Base-by-base conservation (phyloP, 35 echinoderm and acorn worm species). In the Apostichopus japonicus region DNA sequence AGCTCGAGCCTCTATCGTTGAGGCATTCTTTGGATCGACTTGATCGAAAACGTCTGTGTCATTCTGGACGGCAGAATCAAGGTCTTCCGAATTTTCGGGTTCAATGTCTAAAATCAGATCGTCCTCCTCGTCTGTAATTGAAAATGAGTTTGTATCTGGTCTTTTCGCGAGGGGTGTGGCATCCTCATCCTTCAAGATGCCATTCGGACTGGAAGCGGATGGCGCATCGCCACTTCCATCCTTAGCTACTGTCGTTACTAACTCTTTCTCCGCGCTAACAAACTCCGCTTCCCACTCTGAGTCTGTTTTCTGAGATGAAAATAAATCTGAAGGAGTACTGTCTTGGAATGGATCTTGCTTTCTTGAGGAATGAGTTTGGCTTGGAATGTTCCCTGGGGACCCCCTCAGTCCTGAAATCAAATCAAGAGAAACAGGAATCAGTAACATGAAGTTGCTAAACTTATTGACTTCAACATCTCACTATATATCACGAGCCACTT, bases 261-360 rank as follows among this genome's bases (percentile, higher is more conserved):
- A 14, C 21, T 77, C 44, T 23, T 77, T 79, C 58, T 91, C 90
- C 13, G 90, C 73, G 13, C 54, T 91, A 4, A 91, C 90, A 23
- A 91, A 91, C 21, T 91, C 90, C 54, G 72, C 90, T 53, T 91
- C 90, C 90, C 90, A 91, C 17, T 91, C 90, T 13, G 10, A 61
- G n/a, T 91, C 90, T 25, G 52, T 91, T 33, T 89, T 89, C 67
- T 89, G 59, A 65, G 86, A 89, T 6, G 86, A 89, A 75, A 89
- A 89, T 73, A 89, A 89, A 89, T 67, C 61, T 82, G 79, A 33
- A 19, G 86, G 72, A 72, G 86, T 72, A 73, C 62, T 89, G 59
- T 89, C 86, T 89, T 67, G 86, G 86, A 89, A 89, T 73, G 86
- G 62, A 67, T 10, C 16, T 17, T 89, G 62, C 4, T 51, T 89